These are phyloP conservation scores for Tolmerus cingulatus DNA, from an alignment of 2,888 invertebrate genomes.

Conservation along the genomic window DNA sequence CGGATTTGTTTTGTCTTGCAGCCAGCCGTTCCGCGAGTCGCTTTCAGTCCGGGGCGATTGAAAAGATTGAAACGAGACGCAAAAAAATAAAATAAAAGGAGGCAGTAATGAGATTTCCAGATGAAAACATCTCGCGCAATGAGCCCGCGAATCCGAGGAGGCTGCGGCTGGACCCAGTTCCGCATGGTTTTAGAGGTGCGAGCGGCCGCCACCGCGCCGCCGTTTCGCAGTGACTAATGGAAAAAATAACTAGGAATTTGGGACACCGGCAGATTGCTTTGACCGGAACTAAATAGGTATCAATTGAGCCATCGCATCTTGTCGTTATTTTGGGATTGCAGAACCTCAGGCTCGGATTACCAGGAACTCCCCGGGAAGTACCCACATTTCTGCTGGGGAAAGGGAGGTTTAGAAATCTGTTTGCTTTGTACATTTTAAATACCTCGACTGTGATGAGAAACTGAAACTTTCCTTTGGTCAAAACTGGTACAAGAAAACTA, in stretches of 20 bases:
- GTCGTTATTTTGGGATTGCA: neutral
- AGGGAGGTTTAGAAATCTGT: neutral
- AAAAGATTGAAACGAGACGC: constrained; percentile 7
- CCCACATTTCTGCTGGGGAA: neutral
- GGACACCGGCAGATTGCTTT: neutral
- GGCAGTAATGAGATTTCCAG: constrained; percentile 12
- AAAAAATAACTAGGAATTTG: neutral
- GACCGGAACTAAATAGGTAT: neutral
- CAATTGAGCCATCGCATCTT: neutral
- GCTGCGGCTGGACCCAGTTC: neutral
- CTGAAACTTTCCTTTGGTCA: neutral
- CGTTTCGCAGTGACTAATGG: neutral
- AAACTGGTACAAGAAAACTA: neutral
- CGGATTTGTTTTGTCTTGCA: neutral
- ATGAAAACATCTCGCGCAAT: constrained; percentile 8
- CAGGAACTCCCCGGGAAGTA: no score
- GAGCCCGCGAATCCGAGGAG: neutral
- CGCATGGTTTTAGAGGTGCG: neutral
- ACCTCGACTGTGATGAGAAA: neutral
- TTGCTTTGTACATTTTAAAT: neutral
- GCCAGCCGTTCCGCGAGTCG: neutral
- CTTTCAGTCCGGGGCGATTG: neutral
- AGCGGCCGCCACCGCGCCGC: no score
- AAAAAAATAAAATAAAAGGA: neutral
- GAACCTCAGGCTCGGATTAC: neutral